A percentile compares a stretch with the other conserved stretches of the same genome.
Evolutionary conservation across 2,113 vertebrate genomes (phyloP).

Genomic region (Siniperca knerii): DNA sequence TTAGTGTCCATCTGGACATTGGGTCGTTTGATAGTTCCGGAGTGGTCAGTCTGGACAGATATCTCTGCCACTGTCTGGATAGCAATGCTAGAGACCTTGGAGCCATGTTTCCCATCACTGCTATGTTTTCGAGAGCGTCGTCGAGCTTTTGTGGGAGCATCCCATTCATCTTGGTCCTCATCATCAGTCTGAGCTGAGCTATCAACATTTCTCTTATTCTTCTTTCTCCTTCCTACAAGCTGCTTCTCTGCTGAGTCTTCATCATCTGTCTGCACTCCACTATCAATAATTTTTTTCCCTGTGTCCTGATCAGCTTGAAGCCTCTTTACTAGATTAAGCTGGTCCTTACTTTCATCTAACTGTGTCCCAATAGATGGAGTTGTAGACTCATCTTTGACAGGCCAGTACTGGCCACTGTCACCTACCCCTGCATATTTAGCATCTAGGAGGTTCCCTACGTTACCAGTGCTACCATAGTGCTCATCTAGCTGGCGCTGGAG

Average conservation of each 20-base stretch:
- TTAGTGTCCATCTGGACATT: constrained; percentile 91
- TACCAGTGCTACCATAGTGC: constrained; percentile 81
- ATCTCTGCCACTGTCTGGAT: constrained; percentile 98
- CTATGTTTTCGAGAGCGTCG: constrained; percentile 90
- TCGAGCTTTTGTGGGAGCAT: constrained; percentile 89
- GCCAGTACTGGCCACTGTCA: constrained; percentile 93
- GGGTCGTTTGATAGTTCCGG: constrained; percentile 91
- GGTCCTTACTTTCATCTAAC: constrained; percentile 87
- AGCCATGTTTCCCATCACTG: constrained; percentile 88
- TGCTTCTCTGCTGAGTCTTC: constrained; percentile 92
- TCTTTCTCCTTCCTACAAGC: constrained; percentile 89
- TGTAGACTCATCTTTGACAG: constrained; percentile 88
- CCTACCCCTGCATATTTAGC: constrained; percentile 88
- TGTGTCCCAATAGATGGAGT: constrained; percentile 80
- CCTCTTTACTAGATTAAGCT: constrained; percentile 87
- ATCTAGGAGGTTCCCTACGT: constrained; percentile 90
- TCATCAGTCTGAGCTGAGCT: constrained; percentile 96
- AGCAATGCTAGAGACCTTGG: constrained; percentile 95
- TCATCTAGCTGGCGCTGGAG: constrained; percentile 96
- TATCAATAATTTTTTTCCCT: constrained; percentile 92
- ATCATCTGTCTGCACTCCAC: constrained; percentile 97
- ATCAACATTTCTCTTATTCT: constrained; percentile 91
- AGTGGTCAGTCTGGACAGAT: constrained; percentile 97
- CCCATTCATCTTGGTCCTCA: constrained; percentile 98
- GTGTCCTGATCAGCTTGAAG: constrained; percentile 88